Evolutionary conservation across 2,888 invertebrate genomes (phyloP), one percentile per base, ranked within the genome.

Genomic region (Acanthopleura granulata): DNA sequence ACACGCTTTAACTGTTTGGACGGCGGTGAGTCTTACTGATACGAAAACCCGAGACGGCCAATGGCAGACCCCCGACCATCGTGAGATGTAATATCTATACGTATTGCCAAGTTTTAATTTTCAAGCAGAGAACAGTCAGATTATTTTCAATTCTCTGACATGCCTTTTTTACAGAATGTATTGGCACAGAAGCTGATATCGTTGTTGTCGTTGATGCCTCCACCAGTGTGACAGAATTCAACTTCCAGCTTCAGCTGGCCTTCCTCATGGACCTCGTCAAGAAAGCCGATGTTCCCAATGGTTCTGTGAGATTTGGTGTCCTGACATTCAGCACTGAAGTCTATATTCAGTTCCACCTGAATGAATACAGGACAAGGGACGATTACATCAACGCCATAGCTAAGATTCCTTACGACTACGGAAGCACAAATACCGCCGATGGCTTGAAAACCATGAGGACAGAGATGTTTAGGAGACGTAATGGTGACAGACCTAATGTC

Each of bases 391-490:
- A 78, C 50, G 88, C 87, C 62, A 80, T 88, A 25, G 83, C 83
- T 69, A 72, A 77, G 1, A 85, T 86, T 49, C 83, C 82, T 18
- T 86, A 85, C 62, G 78, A 80, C 27, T 85, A 84, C 72, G 86
- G 87, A 50, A 86, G 86, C 75, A 89, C 88, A 14, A 87, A 89
- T 79, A 88, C 88, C 0, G 87, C 85, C 25, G 85, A 83, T 70
- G 87, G 84, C 15, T 77, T 89, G 0, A 75, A 81, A 12, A 80
- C 83, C 25, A 84, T 86, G 83, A 77, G 84, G 15, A 76, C 74
- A 25, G 76, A 81, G 62, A 83, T 87, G 81, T 89, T 85, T 77
- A 84, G 83, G 0, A 66, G 74, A 0, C 75, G 62, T 4, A 84
- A 82, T 72, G 89, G 89, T 29, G 89, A 89, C 76, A 77, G 88